phyloP scores from a whole-genome alignment of 2,888 invertebrate genomes.

The Cynaeus angustus region DNA sequence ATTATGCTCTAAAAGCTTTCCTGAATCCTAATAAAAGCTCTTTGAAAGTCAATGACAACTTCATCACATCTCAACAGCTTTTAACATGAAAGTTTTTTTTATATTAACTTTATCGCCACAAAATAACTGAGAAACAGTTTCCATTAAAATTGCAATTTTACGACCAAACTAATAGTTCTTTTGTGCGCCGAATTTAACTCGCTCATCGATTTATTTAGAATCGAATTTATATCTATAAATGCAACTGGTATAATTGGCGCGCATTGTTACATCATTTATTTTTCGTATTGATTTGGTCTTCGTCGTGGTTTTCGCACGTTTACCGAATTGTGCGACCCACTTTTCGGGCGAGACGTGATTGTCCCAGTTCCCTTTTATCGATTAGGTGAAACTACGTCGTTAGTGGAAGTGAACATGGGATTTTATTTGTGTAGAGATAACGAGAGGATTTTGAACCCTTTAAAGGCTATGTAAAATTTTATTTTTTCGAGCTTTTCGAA shows the following conservation, averaged over 20 bases:
- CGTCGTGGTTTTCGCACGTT: neutral
- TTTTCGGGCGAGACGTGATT: conserved; percentile 2
- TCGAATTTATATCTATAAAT: neutral
- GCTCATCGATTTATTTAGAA: neutral
- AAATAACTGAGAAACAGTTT: neutral
- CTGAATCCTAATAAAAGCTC: neutral
- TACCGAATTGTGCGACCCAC: conserved; percentile 2
- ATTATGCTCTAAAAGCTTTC: neutral
- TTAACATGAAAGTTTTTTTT: neutral
- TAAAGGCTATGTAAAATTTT: neutral
- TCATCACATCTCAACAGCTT: neutral
- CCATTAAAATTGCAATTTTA: neutral
- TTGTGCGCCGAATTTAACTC: neutral
- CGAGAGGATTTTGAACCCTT: neutral
- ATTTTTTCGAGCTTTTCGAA: too few relatives aligned
- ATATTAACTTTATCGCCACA: neutral
- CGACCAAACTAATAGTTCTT: too few relatives aligned
- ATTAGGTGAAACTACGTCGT: conserved; percentile 13
- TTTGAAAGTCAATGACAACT: neutral
- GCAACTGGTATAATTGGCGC: neutral
- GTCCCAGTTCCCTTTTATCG: conserved; percentile 13
- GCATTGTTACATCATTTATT: neutral
- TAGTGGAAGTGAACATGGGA: conserved; percentile 5
- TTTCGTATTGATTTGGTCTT: neutral
- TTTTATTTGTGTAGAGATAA: conserved; percentile 6